Percentiles rank a stretch among this genome's conserved stretches.
Conservation (phyloP, 2,797 vertebrate genomes). For the Urophycis tenuis region DNA sequence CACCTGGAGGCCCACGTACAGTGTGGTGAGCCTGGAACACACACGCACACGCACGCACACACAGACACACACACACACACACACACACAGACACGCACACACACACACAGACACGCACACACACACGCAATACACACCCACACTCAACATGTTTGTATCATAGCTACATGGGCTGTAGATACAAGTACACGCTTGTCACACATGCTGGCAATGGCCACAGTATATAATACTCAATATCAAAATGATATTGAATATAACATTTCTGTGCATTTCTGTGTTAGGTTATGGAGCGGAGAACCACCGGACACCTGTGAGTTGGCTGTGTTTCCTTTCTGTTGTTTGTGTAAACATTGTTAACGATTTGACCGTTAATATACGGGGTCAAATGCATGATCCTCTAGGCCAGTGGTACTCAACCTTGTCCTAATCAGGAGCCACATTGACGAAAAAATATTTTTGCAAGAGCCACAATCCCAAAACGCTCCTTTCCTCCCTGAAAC, state of each 20-base stretch:
- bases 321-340: neutral
- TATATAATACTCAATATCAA: neutral
- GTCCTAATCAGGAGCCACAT: too few relatives aligned
- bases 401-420: too few relatives aligned
- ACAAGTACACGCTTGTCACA: too few relatives aligned
- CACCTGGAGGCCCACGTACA: conserved; percentile 66
- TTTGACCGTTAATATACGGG: neutral
- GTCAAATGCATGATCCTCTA: too few relatives aligned
- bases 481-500: too few relatives aligned
- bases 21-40: conserved; percentile 26
- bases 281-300: conserved; percentile 22
- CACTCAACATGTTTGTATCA: too few relatives aligned
- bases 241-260: neutral
- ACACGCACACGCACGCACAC: neutral
- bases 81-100: neutral
- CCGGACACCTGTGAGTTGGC: conserved; percentile 40
- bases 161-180: too few relatives aligned
- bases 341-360: neutral
- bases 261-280: conserved; percentile 41
- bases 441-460: too few relatives aligned
- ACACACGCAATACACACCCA: neutral
- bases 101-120: neutral
- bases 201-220: too few relatives aligned
- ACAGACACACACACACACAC: neutral
- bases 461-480: too few relatives aligned